Conservation (phyloP, 1,140 invertebrate genomes). For the Drosophila setifemur region DNA sequence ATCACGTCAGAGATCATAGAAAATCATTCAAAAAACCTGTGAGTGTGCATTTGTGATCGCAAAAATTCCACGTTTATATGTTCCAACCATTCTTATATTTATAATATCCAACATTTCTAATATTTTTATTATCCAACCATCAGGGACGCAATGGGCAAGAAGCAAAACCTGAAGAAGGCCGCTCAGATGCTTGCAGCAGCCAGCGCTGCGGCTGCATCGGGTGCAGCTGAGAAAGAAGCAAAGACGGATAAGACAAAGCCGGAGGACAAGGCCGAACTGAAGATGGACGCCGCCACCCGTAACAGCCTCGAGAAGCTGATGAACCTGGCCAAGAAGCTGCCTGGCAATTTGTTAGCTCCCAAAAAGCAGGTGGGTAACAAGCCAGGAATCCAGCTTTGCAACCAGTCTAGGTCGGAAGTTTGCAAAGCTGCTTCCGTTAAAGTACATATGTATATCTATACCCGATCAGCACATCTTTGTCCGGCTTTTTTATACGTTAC, state of each 20-base stretch:
- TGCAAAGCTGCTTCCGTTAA: no score
- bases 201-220: no score
- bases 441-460: no score
- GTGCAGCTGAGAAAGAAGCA: background rate
- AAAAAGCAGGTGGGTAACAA: background rate
- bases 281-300: background rate
- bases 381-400: no score
- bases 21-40: background rate
- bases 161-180: constrained; percentile 49
- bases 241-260: no score
- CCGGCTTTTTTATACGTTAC: no score
- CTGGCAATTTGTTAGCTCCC: background rate
- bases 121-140: background rate
- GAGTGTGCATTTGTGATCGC: no score
- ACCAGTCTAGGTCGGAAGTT: no score
- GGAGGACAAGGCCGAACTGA: background rate
- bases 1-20: background rate
- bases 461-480: no score
- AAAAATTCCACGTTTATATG: background rate
- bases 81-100: background rate
- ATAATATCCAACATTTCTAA: background rate
- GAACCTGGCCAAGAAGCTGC: constrained; percentile 11
- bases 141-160: constrained; percentile 45
- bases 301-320: constrained; percentile 24
- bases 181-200: background rate